Base-by-base conservation (phyloP, 2,888 invertebrate species). In the Meta bourneti region DNA sequence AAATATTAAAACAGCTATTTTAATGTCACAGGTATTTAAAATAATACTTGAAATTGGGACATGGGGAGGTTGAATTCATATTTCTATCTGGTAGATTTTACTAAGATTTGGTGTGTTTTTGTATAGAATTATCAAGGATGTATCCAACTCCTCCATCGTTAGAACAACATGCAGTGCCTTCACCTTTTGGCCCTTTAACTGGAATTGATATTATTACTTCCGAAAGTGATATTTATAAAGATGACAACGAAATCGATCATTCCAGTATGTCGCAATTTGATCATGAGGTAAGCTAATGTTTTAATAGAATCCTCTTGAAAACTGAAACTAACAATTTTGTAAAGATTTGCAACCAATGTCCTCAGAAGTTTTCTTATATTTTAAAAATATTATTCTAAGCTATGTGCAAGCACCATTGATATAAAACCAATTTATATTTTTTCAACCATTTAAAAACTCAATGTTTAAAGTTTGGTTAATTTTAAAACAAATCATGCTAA, bases 111-210 rank as follows among this genome's bases (percentile, higher is more conserved):
- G 4, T 34, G 4, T 34, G 34, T 34, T 34, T 34, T 34, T 1
- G 34, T 34, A 34, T 34, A 82, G 93, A 93, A 79, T 71, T 99
- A 52, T 97, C 97, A 93, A 98, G 98, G 95, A 99, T 99, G 98
- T 99, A 98, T 95, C 99, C 99, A 16, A 99, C 99, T 87, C 99
- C 99, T 93, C 99, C 99, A 49, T 98, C 98, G 93, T 96, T 98
- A 94, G 99, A 99, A 95, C 98, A 97, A 95, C 97, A 98, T 96
- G 98, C 98, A 84, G 97, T 98, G 94, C 97, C 98, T 71, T 98
- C 98, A 94, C 98, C 98, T 97, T 91, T 97, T 94, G 96, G 96
- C 70, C 96, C 96, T 79, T 96, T 95, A 93, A 90, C 86, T 16
- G 87, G 93, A 16, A 86, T 82, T n/a, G 94, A 94, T 69, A 89